phyloP scores from a whole-genome alignment of 2,113 vertebrate genomes.

The Morone saxatilis region DNA sequence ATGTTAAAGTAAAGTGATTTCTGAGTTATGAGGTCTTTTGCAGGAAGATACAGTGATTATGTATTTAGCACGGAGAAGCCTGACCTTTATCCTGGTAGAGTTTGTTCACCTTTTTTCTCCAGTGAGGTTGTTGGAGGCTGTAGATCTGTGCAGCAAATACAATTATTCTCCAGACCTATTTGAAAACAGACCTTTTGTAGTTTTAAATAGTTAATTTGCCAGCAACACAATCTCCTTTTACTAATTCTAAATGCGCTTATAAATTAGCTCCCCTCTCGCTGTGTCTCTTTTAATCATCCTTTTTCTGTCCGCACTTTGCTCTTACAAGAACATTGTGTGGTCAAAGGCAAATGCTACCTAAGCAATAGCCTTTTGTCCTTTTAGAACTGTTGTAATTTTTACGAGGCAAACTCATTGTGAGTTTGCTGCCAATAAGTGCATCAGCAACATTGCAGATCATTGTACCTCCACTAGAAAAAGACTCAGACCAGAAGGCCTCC shows the following conservation, averaged over 20 bases:
- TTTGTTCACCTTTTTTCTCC: not conserved
- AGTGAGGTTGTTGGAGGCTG: not conserved
- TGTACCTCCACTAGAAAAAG: not conserved
- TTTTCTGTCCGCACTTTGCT: slow-evolving; percentile 25
- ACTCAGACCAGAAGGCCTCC: not conserved
- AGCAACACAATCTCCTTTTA: not conserved
- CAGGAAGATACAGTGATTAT: not conserved
- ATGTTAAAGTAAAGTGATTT: not conserved
- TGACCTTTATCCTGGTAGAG: not conserved
- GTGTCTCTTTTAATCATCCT: slow-evolving; percentile 13
- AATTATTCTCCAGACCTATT: not conserved
- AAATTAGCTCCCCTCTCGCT: not conserved
- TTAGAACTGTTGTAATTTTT: slow-evolving; percentile 61
- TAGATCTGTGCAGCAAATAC: not conserved
- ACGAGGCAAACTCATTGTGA: slow-evolving; percentile 56
- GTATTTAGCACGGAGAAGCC: not conserved
- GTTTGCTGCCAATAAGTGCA: slow-evolving; percentile 68
- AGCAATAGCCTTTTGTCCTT: slow-evolving; percentile 44
- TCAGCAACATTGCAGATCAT: slow-evolving; percentile 46
- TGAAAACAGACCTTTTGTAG: not conserved
- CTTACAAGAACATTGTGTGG: slow-evolving; percentile 38
- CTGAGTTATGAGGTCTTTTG: not conserved
- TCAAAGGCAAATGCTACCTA: slow-evolving; percentile 25
- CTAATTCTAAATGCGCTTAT: not conserved
- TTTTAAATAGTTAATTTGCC: slow-evolving; percentile 1